Base-by-base conservation (phyloP, 1,140 invertebrate genomes). In the Rhagoletis pomonella region DNA sequence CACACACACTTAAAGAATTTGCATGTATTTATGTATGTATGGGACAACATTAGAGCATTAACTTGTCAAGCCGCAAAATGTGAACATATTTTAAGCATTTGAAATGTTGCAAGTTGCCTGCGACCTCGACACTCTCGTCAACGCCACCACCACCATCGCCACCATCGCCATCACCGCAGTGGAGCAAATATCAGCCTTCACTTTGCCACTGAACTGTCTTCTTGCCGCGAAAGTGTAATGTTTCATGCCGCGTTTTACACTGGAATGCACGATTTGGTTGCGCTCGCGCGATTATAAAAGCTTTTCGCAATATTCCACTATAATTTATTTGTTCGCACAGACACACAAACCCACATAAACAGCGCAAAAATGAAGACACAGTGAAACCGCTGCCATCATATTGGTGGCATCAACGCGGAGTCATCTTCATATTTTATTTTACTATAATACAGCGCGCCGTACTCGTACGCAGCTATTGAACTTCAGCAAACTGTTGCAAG, bases 261-360 rank as follows among this genome's bases (percentile, higher is more conserved):
- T 81, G 73, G 62, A 89, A 89, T 92, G 91, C 91, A 88, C 91
- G 90, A 92, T 92, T 92, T 92, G 91, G 89, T 90, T 90, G 89
- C 91, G 91, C 90, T 92, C 92, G 91, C 90, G 89, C 91, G 91
- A 91, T 92, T 92, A 92, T 92, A 92, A 92, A 92, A 92, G 91
- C 91, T 92, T 92, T 92, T 92, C 91, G 91, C 91, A 91, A 91
- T 92, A 92, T 90, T 90, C 90, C 90, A 90, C 90, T 89, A 92
- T 92, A 92, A 92, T 92, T 92, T 91, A 92, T 92, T 90, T 88
- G 87, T 64, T 42, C 47, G 4, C 47, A 55, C 47, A 19, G 10
- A 1, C 47, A 50, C 47, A 29, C 17, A 19, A 17, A 10, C 47
- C 14, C 7, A 29, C 73, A 58, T 50, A 55, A 17, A 81, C 42